Base-by-base conservation (phyloP, 2,888 invertebrate species). In the Drosophila anceps region DNA sequence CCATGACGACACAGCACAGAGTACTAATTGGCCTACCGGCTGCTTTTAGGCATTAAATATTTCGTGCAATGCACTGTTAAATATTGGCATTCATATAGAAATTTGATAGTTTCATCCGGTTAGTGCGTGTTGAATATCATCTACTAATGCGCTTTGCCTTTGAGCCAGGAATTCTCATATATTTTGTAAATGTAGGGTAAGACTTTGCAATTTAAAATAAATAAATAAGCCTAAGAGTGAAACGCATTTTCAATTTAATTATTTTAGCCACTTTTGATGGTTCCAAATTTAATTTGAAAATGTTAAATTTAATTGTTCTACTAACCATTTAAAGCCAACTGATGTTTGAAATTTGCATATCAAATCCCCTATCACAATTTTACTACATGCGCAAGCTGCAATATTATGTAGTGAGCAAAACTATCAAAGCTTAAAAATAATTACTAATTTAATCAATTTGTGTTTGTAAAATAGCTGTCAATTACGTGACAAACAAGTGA, bases 11-110 rank as follows among this genome's bases (percentile, higher is more conserved):
- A 27, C 27, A 6, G 8, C 39, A 6, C 29, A 13, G 27, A 2
- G 10, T 12, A 44, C 31, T 73, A 77, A 73, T 68, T 61, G 58
- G 15, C 20, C 43, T n/a, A 15, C 33, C 8, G 48, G 12, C 27
- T 15, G 43, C 24, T 44, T 46, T 55, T 61, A 46, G 33, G 37
- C 20, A 4, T 9, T 20, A 33, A 20, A 31, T 39, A 55, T 44
- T 58, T 43, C 50, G 24, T 7, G 31, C 7, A 44, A 50, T n/a
- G 18, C 27, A 44, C 6, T 18, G 10, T 13, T 12, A 29, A 7
- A 27, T 37, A 39, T 48, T 29, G 15, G 10, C 9, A 18, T 20
- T 18, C 13, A 29, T 3, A 12, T 18, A 2, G 8, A 41, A 29
- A 18, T 29, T 18, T 12, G 5, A 12, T 20, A 43, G 20, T 41